A percentile compares a stretch with the other conserved stretches of the same genome.
Evolutionary conservation across 2,888 invertebrate species (phyloP).

Genomic region (Parochlus steinenii): DNA sequence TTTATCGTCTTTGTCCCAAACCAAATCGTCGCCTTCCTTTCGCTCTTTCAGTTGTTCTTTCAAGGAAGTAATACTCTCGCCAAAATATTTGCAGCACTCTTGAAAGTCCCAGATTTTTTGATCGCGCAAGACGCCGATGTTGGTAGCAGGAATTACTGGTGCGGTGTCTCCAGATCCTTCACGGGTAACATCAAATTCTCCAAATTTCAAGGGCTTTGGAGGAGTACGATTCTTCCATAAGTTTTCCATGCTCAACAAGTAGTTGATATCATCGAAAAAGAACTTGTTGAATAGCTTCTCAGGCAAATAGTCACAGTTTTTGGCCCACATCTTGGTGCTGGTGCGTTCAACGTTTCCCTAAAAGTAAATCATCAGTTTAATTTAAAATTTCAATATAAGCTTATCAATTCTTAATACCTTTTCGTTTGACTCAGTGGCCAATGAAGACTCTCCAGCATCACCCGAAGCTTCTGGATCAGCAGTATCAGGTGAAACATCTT

Average conservation of each 20-base stretch:
- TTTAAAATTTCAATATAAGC: neutral
- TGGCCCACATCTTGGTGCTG: constrained; percentile 82
- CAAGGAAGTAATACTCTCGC: constrained; percentile 45
- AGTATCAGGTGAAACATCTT: constrained; percentile 95
- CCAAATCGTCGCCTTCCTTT: constrained; percentile 47
- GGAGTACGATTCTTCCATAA: constrained; percentile 84
- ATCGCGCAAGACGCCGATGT: constrained; percentile 45
- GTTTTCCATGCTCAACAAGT: constrained; percentile 85
- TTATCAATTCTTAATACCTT: constrained; percentile 3
- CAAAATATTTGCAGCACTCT: constrained; percentile 58
- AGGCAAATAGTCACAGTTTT: constrained; percentile 63
- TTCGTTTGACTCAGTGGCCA: constrained; percentile 23
- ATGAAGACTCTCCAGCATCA: constrained; percentile 43
- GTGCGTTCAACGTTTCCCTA: constrained; percentile 40
- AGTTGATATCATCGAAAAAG: constrained; percentile 87
- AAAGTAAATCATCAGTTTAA: constrained; percentile 16
- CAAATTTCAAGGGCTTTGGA: constrained; percentile 66
- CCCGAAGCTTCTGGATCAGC: constrained; percentile 85
- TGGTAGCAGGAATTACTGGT: constrained; percentile 19
- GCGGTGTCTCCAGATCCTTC: constrained; percentile 2
- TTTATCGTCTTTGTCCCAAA: constrained; percentile 97
- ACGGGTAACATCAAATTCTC: constrained; percentile 31
- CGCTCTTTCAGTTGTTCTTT: constrained; percentile 39
- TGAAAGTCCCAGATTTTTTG: constrained; percentile 64
- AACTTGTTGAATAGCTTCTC: constrained; percentile 81